Base-by-base conservation (phyloP, 2,888 invertebrate species). In the Eilema depressum region DNA sequence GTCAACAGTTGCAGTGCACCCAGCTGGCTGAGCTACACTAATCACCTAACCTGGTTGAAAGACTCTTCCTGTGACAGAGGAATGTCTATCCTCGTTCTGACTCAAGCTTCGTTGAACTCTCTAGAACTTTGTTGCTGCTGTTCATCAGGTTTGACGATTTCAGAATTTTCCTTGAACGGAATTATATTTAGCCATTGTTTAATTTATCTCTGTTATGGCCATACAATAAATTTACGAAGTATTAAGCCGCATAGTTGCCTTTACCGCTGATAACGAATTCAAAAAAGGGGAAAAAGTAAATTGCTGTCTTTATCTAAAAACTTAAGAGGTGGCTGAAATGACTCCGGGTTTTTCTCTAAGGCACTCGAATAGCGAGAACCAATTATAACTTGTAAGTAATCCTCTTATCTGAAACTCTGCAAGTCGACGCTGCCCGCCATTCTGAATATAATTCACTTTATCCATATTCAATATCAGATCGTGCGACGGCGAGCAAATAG, bases 381-480 rank as follows among this genome's bases (percentile, higher is more conserved):
- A 94, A 94, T 94, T 95, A 95, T 93, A 93, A 93, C 84, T 94
- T 93, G 92, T 93, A 92, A 92, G 92, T 93, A 94, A 95, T 94
- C 94, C 93, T 91, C 93, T 94, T 92, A 92, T 89, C 91, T 88
- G 84, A 81, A 85, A 88, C 90, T 91, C 89, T 86, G 87, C 88
- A 91, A 91, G 90, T 91, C 90, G 91, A 87, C 91, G 91, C 87
- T 91, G 86, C 86, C 88, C 89, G 89, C 90, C 91, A 91, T 91
- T 92, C 92, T 84, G 90, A 90, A 91, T 91, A 93, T 93, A 94
- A 94, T 93, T 94, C 93, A 93, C 92, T 93, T 94, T 94, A 93
- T 93, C 93, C 92, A 93, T 93, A 94, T 94, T 95, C 93, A 94
- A 94, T 94, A 94, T 94, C 94, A 93, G 92, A 93, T 93, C 92